Base-by-base conservation (phyloP, 2,113 vertebrate species). In the Condylura cristata region DNA sequence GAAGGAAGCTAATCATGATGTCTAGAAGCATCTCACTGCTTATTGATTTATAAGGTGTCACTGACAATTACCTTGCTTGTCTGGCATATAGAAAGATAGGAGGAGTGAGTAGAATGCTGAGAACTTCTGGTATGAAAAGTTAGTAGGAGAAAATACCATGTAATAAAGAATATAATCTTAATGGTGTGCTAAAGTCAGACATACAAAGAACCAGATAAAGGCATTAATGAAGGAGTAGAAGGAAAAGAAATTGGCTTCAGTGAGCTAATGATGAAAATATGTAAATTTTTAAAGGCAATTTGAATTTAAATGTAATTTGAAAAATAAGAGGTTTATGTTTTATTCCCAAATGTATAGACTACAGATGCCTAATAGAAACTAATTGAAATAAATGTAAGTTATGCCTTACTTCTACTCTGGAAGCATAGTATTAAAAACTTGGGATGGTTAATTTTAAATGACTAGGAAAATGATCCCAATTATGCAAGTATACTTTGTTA, bases 361-460 rank as follows among this genome's bases (percentile, higher is more conserved):
- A 56, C 4, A 28, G 16, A 34, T 17, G 22, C 8, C 30, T 75
- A 88, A 70, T 0, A 80, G 66, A 92, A 90, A 32, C 5, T 30
- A 84, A 37, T 0, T 14, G 16, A 60, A 41, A 13, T 87, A 86
- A 96, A 58, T 24, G 5, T 63, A 91, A 68, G 85, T 90, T 53
- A 26, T 75, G 37, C 3, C 89, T 78, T 75, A 91, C 75, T 91
- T 93, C 48, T 75, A 75, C n/a, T 84, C 90, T 79, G 34, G 98
- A 96, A 97, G 79, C 82, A 90, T 87, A 97, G 92, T 87, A 90
- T 95, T 95, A 76, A 95, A 96, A 91, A 98, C n/a, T 56, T 66
- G 92, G 78, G 96, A 97, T 98, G 97, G 99, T 99, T 96, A 99
- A 99, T 99, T 98, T 99, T 99, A 99, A 98, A 99, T 98, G 98